These are phyloP conservation scores for Trachemys scripta DNA, from an alignment of 2,113 vertebrate species.

Conservation along the genomic window DNA sequence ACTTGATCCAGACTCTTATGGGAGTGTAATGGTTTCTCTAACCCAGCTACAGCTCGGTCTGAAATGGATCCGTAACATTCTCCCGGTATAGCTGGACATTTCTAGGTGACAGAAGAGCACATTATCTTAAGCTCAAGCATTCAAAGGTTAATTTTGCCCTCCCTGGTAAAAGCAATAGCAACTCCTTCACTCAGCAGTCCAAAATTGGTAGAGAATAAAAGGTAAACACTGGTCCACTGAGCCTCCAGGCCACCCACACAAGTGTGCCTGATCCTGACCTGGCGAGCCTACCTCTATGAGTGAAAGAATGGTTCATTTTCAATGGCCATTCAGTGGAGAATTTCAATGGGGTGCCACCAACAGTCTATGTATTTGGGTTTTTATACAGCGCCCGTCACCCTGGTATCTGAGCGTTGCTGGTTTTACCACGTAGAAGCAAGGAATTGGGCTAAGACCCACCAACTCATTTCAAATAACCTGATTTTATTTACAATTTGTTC, in stretches of 20 bases:
- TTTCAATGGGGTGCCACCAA: neutral
- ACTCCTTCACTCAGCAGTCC: neutral
- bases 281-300: neutral
- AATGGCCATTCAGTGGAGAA: neutral
- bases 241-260: no score
- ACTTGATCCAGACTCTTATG: conserved; percentile 15
- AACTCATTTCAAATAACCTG: neutral
- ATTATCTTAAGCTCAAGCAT: neutral
- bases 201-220: neutral
- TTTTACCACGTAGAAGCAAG: neutral
- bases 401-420: neutral
- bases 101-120: neutral
- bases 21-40: neutral
- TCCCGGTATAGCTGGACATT: neutral
- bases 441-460: neutral
- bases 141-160: neutral
- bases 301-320: neutral
- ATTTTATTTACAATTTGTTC: neutral
- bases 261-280: neutral
- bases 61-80: neutral
- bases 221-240: neutral
- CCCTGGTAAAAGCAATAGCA: neutral
- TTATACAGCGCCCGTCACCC: neutral
- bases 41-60: conserved; percentile 31
- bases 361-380: neutral